Conservation (phyloP, 2,888 invertebrate genomes). For the Aporophyla nigra region DNA sequence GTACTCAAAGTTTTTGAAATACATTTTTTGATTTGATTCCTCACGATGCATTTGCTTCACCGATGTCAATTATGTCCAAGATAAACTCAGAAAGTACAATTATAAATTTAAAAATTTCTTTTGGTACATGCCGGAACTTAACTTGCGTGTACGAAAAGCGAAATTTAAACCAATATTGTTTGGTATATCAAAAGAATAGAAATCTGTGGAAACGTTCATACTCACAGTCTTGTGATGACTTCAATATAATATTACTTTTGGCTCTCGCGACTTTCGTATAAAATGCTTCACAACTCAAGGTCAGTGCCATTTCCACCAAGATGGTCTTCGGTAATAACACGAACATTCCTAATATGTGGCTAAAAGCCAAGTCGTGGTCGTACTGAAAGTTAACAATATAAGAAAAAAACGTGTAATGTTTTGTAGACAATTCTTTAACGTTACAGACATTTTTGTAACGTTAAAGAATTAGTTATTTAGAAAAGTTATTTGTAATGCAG, state of each 20-base stretch:
- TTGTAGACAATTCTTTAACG: not conserved
- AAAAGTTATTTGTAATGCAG: not conserved
- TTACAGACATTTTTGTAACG: not conserved
- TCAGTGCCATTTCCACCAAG: not conserved
- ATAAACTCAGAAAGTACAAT: too few relatives aligned
- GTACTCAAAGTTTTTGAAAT: too few relatives aligned
- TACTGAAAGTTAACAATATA: slow-evolving; percentile 8
- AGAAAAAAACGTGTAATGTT: not conserved
- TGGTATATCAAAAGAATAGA: too few relatives aligned
- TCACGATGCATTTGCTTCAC: too few relatives aligned
- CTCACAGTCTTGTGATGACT: slow-evolving; percentile 12
- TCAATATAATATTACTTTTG: slow-evolving; percentile 18
- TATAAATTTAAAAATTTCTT: too few relatives aligned
- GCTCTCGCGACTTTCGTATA: slow-evolving; percentile 19
- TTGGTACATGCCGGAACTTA: too few relatives aligned
- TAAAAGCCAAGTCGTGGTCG: not conserved
- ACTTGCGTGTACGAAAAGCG: too few relatives aligned
- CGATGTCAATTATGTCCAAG: too few relatives aligned
- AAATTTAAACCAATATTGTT: too few relatives aligned
- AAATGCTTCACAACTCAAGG: slow-evolving; percentile 20
- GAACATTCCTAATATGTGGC: slow-evolving; percentile 1
- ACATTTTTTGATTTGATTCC: too few relatives aligned
- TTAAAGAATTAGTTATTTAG: too few relatives aligned
- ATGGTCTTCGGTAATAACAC: slow-evolving; percentile 12
- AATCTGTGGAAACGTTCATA: not conserved